phyloP scores from a whole-genome alignment of 2,797 vertebrate species.

The Xiphorhynchus erythropygius region DNA sequence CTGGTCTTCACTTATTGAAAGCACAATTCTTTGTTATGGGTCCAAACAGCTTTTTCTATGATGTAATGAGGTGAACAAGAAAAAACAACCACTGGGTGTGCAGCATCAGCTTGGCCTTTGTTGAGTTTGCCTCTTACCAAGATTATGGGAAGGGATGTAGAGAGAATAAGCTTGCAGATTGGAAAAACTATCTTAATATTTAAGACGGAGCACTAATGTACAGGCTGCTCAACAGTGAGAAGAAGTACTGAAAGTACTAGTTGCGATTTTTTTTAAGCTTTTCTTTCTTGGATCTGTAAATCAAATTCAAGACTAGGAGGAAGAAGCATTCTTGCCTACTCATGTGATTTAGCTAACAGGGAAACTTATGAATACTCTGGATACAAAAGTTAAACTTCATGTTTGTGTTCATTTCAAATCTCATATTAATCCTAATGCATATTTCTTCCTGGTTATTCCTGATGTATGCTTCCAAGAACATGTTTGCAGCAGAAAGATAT shows the following conservation, averaged over 20 bases:
- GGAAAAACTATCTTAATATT: not conserved
- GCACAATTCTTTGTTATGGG: rapidly evolving
- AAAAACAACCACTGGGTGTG: not conserved
- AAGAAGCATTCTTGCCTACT: not conserved
- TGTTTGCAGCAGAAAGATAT: not conserved
- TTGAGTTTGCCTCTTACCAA: rapidly evolving
- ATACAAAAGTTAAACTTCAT: not conserved
- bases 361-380: not conserved
- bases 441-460: not conserved
- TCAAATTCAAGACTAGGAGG: not conserved
- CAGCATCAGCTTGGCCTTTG: not conserved
- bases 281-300: not conserved
- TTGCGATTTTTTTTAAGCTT: not conserved
- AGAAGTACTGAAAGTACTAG: not conserved
- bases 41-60: not conserved
- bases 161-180: not conserved
- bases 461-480: not conserved
- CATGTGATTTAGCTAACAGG: not conserved
- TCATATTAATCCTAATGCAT: not conserved
- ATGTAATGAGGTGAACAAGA: not conserved
- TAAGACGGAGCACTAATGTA: not conserved
- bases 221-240: not conserved
- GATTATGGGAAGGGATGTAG: not conserved
- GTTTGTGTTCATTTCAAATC: not conserved
- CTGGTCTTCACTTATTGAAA: not conserved